Evolutionary conservation across 2,888 invertebrate genomes (phyloP).

Genomic region (Ischnura elegans): DNA sequence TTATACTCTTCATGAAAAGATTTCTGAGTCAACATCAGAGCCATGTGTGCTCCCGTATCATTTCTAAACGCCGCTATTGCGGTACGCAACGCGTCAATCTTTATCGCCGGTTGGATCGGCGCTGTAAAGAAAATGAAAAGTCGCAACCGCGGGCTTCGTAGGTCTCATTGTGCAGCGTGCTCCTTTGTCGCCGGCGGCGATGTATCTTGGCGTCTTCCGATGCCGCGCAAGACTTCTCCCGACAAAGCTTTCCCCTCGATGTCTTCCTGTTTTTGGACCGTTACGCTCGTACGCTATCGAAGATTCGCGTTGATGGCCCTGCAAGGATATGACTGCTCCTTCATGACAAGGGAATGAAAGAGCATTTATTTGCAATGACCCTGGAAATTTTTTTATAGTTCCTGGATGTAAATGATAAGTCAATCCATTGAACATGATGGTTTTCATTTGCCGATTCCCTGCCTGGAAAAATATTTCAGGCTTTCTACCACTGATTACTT

Average conservation of each 20-base stretch:
- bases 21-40: background rate
- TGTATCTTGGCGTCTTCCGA: slow-evolving; percentile 7
- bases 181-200: background rate
- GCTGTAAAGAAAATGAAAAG: background rate
- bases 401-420: background rate
- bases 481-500: too few species aligned
- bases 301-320: background rate
- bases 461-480: too few species aligned
- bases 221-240: background rate
- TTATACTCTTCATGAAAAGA: background rate
- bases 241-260: background rate
- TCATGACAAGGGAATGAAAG: background rate
- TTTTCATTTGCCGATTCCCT: too few species aligned
- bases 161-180: background rate
- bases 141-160: too few species aligned
- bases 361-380: background rate
- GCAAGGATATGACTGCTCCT: background rate
- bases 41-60: background rate
- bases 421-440: too few species aligned
- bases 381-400: too few species aligned
- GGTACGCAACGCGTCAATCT: background rate
- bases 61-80: background rate
- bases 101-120: background rate
- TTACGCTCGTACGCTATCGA: too few species aligned
- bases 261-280: background rate